These are phyloP conservation scores for Mugil cephalus DNA, from an alignment of 2,113 vertebrate genomes.

Conservation along the genomic window DNA sequence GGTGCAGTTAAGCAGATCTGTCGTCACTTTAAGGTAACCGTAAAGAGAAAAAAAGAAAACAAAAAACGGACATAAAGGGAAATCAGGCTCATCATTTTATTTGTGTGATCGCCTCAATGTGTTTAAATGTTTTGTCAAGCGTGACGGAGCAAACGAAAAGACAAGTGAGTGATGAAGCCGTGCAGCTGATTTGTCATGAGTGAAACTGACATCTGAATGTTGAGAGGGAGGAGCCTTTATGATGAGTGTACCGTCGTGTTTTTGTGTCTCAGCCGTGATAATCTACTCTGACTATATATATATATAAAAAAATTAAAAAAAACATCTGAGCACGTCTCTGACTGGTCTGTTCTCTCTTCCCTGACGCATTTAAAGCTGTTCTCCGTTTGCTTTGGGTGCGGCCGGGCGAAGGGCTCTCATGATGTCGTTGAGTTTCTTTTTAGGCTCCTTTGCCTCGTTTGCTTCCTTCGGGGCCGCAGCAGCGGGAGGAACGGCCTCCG, in stretches of 20 bases:
- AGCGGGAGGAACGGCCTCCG: neutral
- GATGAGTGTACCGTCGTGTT: neutral
- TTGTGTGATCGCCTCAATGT: too few relatives aligned
- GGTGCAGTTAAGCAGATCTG: neutral
- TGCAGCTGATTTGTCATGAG: neutral
- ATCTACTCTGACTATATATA: conserved; percentile 3
- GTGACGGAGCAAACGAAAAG: neutral
- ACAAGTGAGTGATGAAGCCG: neutral
- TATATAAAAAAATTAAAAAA: too few relatives aligned
- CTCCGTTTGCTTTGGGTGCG: neutral
- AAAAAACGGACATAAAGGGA: neutral
- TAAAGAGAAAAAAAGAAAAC: neutral
- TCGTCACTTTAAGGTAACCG: neutral
- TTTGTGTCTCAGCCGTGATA: neutral
- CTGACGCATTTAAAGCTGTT: neutral
- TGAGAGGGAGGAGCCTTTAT: neutral
- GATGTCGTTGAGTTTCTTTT: conserved; percentile 16
- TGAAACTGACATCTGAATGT: conserved; percentile 9
- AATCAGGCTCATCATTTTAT: neutral
- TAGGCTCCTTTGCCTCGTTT: neutral
- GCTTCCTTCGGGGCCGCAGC: neutral
- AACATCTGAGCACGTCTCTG: neutral
- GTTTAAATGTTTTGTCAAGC: neutral
- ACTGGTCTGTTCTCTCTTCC: neutral
- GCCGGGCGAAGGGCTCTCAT: neutral